Evolutionary conservation across 2,888 invertebrate genomes (phyloP), one percentile per base, ranked within the genome.

Genomic region (Acleris cristana): DNA sequence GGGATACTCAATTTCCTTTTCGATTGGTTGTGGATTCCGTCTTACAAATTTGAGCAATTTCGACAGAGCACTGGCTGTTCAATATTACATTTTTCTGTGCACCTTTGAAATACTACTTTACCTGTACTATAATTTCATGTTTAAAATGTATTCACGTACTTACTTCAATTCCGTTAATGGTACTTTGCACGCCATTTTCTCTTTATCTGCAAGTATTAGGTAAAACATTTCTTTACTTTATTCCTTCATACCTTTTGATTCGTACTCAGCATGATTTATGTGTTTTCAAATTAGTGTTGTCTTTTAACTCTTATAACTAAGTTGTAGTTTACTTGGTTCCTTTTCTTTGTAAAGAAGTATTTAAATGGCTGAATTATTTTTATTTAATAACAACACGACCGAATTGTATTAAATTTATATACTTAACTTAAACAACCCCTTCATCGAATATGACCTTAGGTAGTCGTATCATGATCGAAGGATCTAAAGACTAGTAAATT

Each of bases 381-480:
- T 65, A 65, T 76, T 77, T 74, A 73, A 74, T 75, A 78, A 84
- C 89, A 91, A 92, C 91, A 92, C 90, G 92, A 91, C 90, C 91
- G 87, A 90, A 92, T 88, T 90, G 92, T 86, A 69, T 49, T 67
- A 59, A 49, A 64, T 60, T 40, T 71, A 62, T 65, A 72, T 76
- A n/a, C n/a, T n/a, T n/a, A 70, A 71, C 21, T 55, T 51, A 7
- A 34, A 19, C 5, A 45, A 56, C 51, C 69, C 48, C 44, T 70
- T 74, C 60, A 69, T 18, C 48, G 19, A 19, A 57, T 44, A 40
- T 40, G 40, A 40, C 40, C 4, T 3, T 14, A 40, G 14, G 40
- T 40, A 40, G 40, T 40, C 56, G 18, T 26, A 51, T 23, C 40
- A 26, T 45, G 40, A 40, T 40, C 34, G 40, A 40, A 40, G 14